These are phyloP conservation scores for Colius striatus DNA, from an alignment of 2,113 vertebrate species.

Conservation along the genomic window DNA sequence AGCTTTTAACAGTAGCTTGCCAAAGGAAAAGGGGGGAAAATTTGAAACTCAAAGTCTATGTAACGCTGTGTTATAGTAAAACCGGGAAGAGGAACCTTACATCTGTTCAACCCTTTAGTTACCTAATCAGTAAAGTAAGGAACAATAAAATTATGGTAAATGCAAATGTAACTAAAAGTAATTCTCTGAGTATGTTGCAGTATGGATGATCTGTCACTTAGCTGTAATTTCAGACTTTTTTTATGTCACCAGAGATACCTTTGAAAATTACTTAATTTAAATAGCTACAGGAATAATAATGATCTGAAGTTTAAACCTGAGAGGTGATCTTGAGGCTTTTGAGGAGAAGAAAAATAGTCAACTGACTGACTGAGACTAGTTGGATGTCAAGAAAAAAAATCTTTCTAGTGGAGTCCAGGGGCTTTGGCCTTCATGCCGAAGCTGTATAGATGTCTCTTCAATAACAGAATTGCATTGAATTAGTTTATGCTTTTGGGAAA, in stretches of 20 bases:
- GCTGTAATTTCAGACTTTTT: not conserved
- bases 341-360: not conserved
- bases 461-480: slow-evolving; percentile 14
- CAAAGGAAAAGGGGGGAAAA: not conserved
- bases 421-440: slow-evolving; percentile 14
- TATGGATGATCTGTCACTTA: not conserved
- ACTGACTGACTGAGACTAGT: not conserved
- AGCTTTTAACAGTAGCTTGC: not conserved
- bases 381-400: not conserved
- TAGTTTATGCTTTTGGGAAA: slow-evolving; percentile 17
- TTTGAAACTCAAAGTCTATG: not conserved
- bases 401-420: slow-evolving; percentile 20
- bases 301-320: not conserved
- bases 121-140: not conserved
- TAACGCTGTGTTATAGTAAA: not conserved
- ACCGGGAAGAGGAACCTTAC: not conserved
- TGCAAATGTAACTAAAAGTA: not conserved
- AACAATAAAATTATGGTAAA: not conserved
- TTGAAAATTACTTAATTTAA: not conserved
- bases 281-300: not conserved
- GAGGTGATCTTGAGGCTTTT: not conserved
- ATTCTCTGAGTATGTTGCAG: not conserved
- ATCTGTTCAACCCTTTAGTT: not conserved
- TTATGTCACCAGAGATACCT: not conserved
- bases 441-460: slow-evolving; percentile 59